A percentile compares a stretch with the other conserved stretches of the same genome.
Evolutionary conservation across 2,113 vertebrate genomes (phyloP).

Genomic region (Connochaetes taurinus): DNA sequence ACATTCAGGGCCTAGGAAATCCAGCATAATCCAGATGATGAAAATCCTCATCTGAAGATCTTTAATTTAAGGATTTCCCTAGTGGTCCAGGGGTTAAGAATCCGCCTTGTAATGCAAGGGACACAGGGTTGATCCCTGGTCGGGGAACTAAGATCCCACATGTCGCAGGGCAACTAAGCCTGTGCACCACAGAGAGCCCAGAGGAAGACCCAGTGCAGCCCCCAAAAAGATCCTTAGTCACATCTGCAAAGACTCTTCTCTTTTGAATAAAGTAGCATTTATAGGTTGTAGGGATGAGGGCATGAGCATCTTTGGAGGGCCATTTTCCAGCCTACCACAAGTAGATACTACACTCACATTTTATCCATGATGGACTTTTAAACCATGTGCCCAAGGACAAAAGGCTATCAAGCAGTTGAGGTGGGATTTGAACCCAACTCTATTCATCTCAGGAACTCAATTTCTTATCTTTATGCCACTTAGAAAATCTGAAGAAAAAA

Average conservation of each 20-base stretch:
- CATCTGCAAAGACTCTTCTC: not conserved
- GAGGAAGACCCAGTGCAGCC: not conserved
- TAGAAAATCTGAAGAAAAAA: not conserved
- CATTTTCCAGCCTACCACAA: not conserved
- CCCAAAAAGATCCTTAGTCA: not conserved
- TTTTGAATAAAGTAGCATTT: not conserved
- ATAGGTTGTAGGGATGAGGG: not conserved
- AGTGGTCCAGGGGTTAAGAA: not conserved
- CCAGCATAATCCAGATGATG: not conserved
- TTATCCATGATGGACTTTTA: not conserved
- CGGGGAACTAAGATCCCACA: not conserved
- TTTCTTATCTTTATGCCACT: not conserved
- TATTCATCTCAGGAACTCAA: not conserved
- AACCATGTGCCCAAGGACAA: not conserved
- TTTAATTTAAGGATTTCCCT: not conserved
- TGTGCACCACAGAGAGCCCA: not conserved
- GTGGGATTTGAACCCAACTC: not conserved
- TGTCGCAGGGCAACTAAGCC: not conserved
- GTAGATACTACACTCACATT: not conserved
- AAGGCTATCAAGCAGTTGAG: not conserved
- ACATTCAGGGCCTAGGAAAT: not conserved
- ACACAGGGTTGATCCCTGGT: not conserved
- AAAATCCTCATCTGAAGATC: not conserved
- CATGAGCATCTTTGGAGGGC: not conserved
- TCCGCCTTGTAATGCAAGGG: fast-evolving